A percentile compares a stretch with the other conserved stretches of the same genome.
Conservation (phyloP, 1,140 invertebrate genomes). For the Leptonema lineaticorne region DNA sequence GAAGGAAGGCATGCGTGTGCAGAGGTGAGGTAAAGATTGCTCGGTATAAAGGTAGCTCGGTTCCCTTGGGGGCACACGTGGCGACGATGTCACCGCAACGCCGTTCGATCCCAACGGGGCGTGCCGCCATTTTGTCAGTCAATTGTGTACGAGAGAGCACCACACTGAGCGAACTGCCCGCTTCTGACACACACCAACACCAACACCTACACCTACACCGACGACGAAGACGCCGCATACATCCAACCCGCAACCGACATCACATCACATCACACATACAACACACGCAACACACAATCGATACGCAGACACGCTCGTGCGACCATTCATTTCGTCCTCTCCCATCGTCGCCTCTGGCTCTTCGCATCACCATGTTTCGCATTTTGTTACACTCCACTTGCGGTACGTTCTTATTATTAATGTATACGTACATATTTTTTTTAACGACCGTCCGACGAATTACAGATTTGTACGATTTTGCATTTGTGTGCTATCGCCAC, state of each 20-base stretch:
- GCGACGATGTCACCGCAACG: background rate
- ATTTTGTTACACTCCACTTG: no score
- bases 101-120: background rate
- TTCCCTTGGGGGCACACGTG: background rate
- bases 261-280: background rate
- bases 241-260: background rate
- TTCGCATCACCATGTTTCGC: background rate
- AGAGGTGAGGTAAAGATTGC: background rate
- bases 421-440: no score
- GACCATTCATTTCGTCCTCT: background rate
- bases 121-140: conserved; percentile 15
- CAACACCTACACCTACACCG: no score
- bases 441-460: background rate
- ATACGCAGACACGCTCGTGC: background rate
- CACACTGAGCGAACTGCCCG: background rate
- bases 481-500: background rate
- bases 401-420: no score
- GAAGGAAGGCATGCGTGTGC: background rate
- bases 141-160: background rate
- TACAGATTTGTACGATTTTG: background rate
- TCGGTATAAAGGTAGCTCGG: no score
- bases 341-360: background rate
- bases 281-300: background rate
- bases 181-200: background rate
- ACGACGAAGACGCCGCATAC: background rate